phyloP scores from a whole-genome alignment of 2,797 vertebrate genomes.

The Peromyscus eremicus region DNA sequence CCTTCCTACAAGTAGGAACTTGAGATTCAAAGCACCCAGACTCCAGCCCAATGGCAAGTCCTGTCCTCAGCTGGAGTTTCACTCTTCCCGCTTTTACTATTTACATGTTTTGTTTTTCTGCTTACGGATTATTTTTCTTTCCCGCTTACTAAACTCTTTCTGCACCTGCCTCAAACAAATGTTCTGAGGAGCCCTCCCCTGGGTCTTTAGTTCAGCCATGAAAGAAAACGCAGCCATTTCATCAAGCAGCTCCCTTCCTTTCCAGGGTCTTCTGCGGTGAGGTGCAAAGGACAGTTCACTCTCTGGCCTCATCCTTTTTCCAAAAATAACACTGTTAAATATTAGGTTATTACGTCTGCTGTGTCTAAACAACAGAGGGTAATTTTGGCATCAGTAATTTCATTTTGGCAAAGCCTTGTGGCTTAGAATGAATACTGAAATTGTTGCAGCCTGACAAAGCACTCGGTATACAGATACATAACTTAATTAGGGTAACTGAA shows the following conservation, averaged over 20 bases:
- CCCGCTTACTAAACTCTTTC: neutral
- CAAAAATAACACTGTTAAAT: conserved; percentile 36
- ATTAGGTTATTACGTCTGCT: neutral
- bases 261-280: neutral
- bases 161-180: neutral
- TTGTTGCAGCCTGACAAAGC: conserved; percentile 18
- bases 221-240: neutral
- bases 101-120: neutral
- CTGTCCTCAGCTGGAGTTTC: neutral
- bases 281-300: neutral
- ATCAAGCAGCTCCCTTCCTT: neutral
- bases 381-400: conserved; percentile 2
- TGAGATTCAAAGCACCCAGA: neutral
- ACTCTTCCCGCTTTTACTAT: neutral
- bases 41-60: fast-evolving
- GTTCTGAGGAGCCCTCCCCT: neutral
- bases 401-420: conserved; percentile 44
- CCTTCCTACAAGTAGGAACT: neutral
- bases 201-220: neutral
- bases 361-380: conserved; percentile 35
- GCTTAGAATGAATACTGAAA: conserved; percentile 20
- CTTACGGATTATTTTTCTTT: neutral
- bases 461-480: neutral
- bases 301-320: neutral
- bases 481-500: neutral